Evolutionary conservation across 2,797 vertebrate genomes (phyloP), one percentile per base, ranked within the genome.

Genomic region (Sebastes minor): DNA sequence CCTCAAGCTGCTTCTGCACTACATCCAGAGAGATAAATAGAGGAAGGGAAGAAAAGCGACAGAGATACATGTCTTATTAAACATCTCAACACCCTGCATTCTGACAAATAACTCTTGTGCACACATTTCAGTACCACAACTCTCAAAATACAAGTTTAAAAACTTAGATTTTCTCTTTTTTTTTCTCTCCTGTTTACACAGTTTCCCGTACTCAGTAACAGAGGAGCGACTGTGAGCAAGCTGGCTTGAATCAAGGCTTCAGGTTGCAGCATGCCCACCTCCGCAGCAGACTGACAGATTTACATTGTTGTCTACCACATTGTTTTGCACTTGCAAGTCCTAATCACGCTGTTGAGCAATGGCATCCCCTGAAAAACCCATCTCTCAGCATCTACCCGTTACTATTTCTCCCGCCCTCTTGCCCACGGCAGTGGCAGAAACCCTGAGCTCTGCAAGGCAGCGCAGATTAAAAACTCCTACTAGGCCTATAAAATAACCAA

Each of bases 211-310:
- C 80, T 78, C 65, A 22, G 49, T 72, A 85, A 93, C 86, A 91
- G 91, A 91, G 83, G 73, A 83, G 49, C 30, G 28, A 75, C 86
- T 91, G 76, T 89, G 63, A 84, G 69, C 13, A 7, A 81, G 87
- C 71, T 79, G 84, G 81, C 83, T 80, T 65, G 35, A 69, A 78
- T 83, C 55, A 22, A 66, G 68, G 70, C 85, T 91, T 93, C 95
- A 93, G 82, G 95, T 94, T 85, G 85, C 81, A 89, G 91, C 94
- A 87, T 93, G 95, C 78, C 87, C 79, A 73, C 85, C 87, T 84
- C 77, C 60, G 32, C 68, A 83, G 85, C 71, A 85, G 65, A 85
- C 85, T 91, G 94, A 92, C 92, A 94, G 91, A 92, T 94, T 94
- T 90, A 95, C 87, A 88, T 86, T 89, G 88, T 89, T 82, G 88